These are phyloP conservation scores for Chaetogeoica ovagalla DNA, from an alignment of 2,888 invertebrate species.

Conservation along the genomic window DNA sequence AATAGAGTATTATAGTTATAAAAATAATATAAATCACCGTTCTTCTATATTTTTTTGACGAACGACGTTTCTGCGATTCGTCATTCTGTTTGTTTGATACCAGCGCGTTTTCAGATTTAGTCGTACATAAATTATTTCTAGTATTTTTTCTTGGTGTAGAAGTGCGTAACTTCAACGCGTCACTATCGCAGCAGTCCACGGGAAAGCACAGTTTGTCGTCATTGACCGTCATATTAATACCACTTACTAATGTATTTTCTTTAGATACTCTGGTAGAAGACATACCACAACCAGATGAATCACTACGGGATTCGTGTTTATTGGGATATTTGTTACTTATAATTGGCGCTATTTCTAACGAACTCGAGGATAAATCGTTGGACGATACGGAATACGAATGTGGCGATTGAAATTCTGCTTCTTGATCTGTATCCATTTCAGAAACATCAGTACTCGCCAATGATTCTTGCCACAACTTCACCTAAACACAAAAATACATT, in stretches of 20 bases:
- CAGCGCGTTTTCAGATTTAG: not conserved
- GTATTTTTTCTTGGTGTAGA: slow-evolving; percentile 19
- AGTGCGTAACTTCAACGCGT: not conserved
- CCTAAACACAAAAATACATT: slow-evolving; percentile 46
- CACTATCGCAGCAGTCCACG: not conserved
- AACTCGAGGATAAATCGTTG: slow-evolving; percentile 46
- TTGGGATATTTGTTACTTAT: slow-evolving; percentile 24
- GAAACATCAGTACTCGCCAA: slow-evolving; percentile 54
- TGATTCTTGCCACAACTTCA: slow-evolving; percentile 55
- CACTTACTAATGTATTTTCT: slow-evolving; percentile 46
- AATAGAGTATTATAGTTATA: not conserved
- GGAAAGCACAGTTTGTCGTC: not conserved
- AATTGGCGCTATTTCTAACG: slow-evolving; percentile 35
- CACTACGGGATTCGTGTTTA: slow-evolving; percentile 44
- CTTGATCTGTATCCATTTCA: slow-evolving; percentile 44
- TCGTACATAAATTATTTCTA: slow-evolving; percentile 8
- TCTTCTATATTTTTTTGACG: slow-evolving; percentile 32
- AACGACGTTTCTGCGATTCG: slow-evolving; percentile 19
- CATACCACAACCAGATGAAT: slow-evolving; percentile 51
- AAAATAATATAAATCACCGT: slow-evolving; percentile 24
- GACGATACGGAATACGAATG: slow-evolving; percentile 44
- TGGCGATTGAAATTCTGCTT: slow-evolving; percentile 31
- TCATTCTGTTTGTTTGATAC: slow-evolving; percentile 7
- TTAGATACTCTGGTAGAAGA: slow-evolving; percentile 50
- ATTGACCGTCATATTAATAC: slow-evolving; percentile 28